Conservation (phyloP, 2,113 vertebrate genomes). For the Xerus inauris region DNA sequence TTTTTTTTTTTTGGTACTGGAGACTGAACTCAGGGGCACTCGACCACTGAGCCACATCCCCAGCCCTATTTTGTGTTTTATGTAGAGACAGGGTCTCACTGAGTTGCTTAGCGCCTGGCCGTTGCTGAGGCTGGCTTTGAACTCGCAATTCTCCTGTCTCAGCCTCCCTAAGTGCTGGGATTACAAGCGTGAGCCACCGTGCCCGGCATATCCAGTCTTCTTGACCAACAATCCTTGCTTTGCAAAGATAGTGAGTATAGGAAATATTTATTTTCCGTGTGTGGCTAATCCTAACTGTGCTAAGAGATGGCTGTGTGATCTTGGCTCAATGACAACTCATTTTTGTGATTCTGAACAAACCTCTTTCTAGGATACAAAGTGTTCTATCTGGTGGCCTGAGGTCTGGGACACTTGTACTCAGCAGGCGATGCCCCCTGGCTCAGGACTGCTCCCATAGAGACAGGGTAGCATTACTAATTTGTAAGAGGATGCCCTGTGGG, state of each 20-base stretch:
- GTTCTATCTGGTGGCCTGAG: background rate
- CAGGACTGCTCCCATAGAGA: background rate
- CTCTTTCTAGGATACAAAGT: background rate
- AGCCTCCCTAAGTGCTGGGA: too few species aligned
- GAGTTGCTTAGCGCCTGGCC: too few species aligned
- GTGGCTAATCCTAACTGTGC: background rate
- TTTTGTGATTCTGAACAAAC: background rate
- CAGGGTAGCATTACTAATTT: background rate
- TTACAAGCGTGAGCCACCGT: too few species aligned
- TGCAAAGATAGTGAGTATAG: background rate
- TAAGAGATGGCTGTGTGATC: background rate
- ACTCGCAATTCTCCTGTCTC: too few species aligned
- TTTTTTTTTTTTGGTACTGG: too few species aligned
- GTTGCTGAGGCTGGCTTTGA: too few species aligned
- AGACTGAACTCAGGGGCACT: too few species aligned
- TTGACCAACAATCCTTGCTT: background rate
- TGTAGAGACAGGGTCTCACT: too few species aligned
- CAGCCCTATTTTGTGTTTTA: too few species aligned
- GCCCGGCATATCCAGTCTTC: too few species aligned
- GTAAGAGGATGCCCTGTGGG: fast-evolving
- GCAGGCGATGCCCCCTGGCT: background rate
- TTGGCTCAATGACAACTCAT: background rate
- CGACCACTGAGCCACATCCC: too few species aligned
- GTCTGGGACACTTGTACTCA: background rate
- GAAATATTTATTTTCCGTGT: background rate